Conservation (phyloP, 2,797 vertebrate genomes). For the Parambassis ranga region DNA sequence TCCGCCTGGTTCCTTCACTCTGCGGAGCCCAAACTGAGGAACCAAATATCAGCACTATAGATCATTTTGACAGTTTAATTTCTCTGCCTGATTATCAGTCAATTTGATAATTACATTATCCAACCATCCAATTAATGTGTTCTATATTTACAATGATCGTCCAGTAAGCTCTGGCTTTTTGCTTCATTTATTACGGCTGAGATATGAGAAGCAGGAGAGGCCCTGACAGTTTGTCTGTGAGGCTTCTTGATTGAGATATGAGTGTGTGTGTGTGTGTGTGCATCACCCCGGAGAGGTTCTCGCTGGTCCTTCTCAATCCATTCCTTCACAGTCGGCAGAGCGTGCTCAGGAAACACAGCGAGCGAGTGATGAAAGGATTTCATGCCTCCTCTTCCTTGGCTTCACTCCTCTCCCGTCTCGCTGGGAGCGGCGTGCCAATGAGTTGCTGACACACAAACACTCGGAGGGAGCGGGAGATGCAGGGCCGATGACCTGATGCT, state of each 20-base stretch:
- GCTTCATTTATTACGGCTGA: constrained; percentile 63
- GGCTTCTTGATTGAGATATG: constrained; percentile 58
- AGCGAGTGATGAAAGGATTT: constrained; percentile 67
- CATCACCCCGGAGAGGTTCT: constrained; percentile 24
- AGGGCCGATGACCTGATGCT: constrained; percentile 27
- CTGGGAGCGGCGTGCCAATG: constrained; percentile 41
- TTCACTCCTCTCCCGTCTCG: constrained; percentile 50
- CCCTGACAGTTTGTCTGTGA: constrained; percentile 40
- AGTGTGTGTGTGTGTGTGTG: constrained; percentile 7
- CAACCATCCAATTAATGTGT: constrained; percentile 82
- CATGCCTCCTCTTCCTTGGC: constrained; percentile 59
- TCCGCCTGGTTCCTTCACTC: constrained; percentile 15
- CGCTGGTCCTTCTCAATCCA: constrained; percentile 28
- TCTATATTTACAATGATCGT: constrained; percentile 84
- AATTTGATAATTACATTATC: constrained; percentile 83
- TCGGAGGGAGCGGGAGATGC: constrained; percentile 26
- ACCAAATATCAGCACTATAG: constrained; percentile 71
- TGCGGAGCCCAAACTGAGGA: constrained; percentile 48
- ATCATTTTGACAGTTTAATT: constrained; percentile 85
- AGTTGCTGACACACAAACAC: constrained; percentile 51
- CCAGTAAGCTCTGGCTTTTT: constrained; percentile 62
- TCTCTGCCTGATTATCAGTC: constrained; percentile 81
- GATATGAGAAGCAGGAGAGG: constrained; percentile 48
- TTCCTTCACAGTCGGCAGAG: constrained; percentile 54
- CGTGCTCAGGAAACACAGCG: constrained; percentile 35